Evolutionary conservation across 2,888 invertebrate species (phyloP).

Genomic region (Microctonus aethiopoides): DNA sequence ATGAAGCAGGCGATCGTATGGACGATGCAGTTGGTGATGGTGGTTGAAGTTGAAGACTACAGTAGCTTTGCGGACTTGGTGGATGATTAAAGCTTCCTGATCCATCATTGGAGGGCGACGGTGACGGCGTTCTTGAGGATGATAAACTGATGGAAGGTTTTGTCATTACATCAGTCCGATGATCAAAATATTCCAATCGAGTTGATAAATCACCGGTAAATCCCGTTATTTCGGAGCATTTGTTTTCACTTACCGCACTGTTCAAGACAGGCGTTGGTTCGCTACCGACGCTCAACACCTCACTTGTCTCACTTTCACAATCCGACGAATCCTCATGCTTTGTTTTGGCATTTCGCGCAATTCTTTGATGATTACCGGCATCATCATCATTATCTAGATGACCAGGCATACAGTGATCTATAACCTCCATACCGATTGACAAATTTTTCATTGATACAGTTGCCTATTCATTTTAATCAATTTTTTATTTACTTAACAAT

Average conservation of each 20-base stretch:
- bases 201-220: constrained; percentile 18
- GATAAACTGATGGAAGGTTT: constrained; percentile 23
- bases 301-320: constrained; percentile 73
- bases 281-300: constrained; percentile 84
- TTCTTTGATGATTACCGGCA: constrained; percentile 38
- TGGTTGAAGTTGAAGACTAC: constrained; percentile 55
- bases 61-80: constrained; percentile 47
- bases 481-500: neutral
- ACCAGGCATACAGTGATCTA: constrained; percentile 40
- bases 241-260: constrained; percentile 41
- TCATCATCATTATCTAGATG: constrained; percentile 46
- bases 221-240: constrained; percentile 30
- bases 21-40: constrained; percentile 61
- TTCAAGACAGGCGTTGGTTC: constrained; percentile 69
- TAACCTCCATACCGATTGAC: constrained; percentile 40
- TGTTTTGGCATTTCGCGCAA: constrained; percentile 36
- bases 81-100: constrained; percentile 57
- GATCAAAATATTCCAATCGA: constrained; percentile 13
- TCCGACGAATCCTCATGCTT: constrained; percentile 52
- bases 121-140: constrained; percentile 53
- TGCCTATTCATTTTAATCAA: constrained; percentile 11
- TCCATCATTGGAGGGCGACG: constrained; percentile 56
- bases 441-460: constrained; percentile 9
- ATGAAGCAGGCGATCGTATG: constrained; percentile 62
- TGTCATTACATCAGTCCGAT: constrained; percentile 18